A percentile compares a stretch with the other conserved stretches of the same genome.
Evolutionary conservation across 2,797 vertebrate species (phyloP).

Genomic region (Ctenosaura bakeri): DNA sequence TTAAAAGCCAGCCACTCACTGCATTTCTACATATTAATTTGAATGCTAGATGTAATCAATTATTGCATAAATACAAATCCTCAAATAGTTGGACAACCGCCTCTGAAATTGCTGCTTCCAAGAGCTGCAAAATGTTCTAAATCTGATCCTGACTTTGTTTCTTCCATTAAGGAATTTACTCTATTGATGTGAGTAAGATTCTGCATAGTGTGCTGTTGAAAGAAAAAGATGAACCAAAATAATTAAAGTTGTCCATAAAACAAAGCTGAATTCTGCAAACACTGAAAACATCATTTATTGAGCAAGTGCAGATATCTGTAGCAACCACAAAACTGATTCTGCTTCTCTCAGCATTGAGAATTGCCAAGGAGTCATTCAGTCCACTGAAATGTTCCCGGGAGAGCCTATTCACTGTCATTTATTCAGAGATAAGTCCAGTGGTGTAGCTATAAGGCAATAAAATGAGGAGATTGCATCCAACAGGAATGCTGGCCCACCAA

Average conservation of each 20-base stretch:
- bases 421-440: no score
- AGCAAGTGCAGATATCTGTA: no score
- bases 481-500: no score
- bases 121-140: neutral
- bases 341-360: no score
- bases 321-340: no score
- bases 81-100: neutral
- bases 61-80: slow-evolving; percentile 23
- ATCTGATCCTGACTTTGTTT: rapidly evolving
- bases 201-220: neutral
- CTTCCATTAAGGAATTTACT: neutral
- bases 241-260: neutral
- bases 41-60: neutral
- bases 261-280: neutral
- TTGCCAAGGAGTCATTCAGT: no score
- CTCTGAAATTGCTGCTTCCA: neutral
- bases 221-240: neutral
- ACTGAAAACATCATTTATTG: neutral
- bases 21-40: slow-evolving; percentile 17
- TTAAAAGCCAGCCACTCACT: neutral
- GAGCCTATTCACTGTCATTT: no score
- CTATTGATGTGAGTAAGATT: neutral
- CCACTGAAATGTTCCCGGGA: no score
- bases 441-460: no score
- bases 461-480: no score